Evolutionary conservation across 1,140 invertebrate genomes (phyloP).

Genomic region (Hylyphantes graminicola): DNA sequence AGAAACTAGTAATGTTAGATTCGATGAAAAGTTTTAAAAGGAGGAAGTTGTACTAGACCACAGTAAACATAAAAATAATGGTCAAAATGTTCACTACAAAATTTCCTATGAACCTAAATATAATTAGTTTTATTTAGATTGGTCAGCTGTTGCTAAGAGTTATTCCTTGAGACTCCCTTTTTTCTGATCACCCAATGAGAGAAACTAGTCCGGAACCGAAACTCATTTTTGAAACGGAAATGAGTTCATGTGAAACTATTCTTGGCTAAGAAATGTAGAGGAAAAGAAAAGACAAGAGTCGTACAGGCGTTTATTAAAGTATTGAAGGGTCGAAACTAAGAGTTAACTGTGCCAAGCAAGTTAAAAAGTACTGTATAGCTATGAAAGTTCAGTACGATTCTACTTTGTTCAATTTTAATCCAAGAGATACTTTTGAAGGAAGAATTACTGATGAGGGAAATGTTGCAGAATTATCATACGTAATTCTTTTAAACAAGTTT

Average conservation of each 20-base stretch:
- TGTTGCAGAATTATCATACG: neutral
- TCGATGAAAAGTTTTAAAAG: too few relatives aligned
- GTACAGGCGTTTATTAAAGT: neutral
- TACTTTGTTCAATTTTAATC: slow-evolving; percentile 13
- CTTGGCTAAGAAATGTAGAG: neutral
- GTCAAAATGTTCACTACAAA: too few relatives aligned
- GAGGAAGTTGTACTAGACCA: neutral
- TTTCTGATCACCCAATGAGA: neutral
- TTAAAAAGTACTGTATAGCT: neutral
- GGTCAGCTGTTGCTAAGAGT: neutral
- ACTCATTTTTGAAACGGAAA: neutral
- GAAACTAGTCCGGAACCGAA: neutral
- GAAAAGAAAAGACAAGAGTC: neutral
- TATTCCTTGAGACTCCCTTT: neutral
- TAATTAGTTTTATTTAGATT: too few relatives aligned
- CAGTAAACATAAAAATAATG: too few relatives aligned
- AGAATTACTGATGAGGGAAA: neutral
- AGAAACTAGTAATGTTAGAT: too few relatives aligned
- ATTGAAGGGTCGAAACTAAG: neutral
- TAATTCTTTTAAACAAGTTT: neutral
- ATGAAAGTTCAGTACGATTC: neutral
- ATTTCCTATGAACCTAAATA: too few relatives aligned
- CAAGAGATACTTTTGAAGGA: neutral
- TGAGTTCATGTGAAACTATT: neutral
- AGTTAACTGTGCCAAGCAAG: neutral